Base-by-base conservation (phyloP, 1,140 invertebrate genomes). In the Drosophila funebris region DNA sequence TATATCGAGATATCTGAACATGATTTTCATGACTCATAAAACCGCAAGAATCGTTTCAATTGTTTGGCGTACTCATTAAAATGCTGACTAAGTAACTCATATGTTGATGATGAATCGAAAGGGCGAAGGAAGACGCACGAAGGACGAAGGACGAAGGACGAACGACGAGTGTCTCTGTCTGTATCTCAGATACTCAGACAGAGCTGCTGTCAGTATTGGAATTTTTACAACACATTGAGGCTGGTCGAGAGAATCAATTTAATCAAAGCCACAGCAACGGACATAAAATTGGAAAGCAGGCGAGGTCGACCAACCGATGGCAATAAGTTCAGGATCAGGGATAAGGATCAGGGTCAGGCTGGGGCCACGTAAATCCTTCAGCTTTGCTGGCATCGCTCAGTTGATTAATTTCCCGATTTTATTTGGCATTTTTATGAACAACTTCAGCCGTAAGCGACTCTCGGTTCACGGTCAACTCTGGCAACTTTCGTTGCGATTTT, bases 321-420 rank as follows among this genome's bases (percentile, higher is more conserved):
- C 50, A 56, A 66, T 57, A 24, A 56, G 63, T 56, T 24, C 7
- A 39, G 7, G 6, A 29, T 4, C 29, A 27, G 31, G n/a, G 43
- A 33, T 41, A 46, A 8, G 31, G 64, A 5, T 3, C 0, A 9
- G 18, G n/a, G 37, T 4, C 8, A 4, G n/a, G 5, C 22, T 4
- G 14, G 29, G 9, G 41, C 24, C 58, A 62, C 68, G 53, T 68
- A 61, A 72, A 73, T 75, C 56, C 43, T 44, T 66, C 31, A 58
- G 64, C 13, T 44, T 24, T 37, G 41, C 68, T 52, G 58, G 18
- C 68, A 53, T 60, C 60, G 43, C 37, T 27, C 61, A 70, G 74
- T 82, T 82, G 78, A 82, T 82, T 82, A 82, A 82, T 82, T 82
- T 82, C 43, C 43, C 70, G 8, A 64, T 82, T 82, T 82, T 82